Percentiles rank a stretch among this genome's conserved stretches.
Conservation (phyloP, 2,113 vertebrate species). For the Opisthocomus hoazin region DNA sequence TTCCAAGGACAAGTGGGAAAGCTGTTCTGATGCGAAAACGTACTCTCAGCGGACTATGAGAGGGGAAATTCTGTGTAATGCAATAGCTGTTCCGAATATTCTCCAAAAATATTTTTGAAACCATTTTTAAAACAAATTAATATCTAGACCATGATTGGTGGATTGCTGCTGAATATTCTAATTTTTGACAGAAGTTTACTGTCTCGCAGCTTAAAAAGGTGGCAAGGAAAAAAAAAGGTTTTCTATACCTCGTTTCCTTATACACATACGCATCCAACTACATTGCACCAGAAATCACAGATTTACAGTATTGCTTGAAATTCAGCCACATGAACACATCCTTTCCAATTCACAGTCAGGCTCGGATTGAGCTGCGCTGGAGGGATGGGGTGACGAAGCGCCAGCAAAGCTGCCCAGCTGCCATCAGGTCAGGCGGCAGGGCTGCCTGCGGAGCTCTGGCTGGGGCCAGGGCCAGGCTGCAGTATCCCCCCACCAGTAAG, state of each 20-base stretch:
- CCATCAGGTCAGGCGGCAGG: not conserved
- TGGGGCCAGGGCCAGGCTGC: not conserved
- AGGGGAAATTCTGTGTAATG: not conserved
- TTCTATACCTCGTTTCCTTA: not conserved
- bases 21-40: not conserved
- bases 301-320: not conserved
- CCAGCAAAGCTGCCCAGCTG: not conserved
- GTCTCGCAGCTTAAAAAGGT: not conserved
- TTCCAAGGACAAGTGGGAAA: conserved; percentile 32
- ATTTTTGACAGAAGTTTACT: not conserved
- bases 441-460: not conserved
- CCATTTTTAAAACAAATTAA: conserved; percentile 13
- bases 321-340: not conserved
- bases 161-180: not conserved
- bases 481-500: not conserved
- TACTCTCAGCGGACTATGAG: not conserved
- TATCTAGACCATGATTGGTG: not conserved
- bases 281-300: not conserved
- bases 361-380: not conserved
- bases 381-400: not conserved
- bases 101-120: conserved; percentile 1
- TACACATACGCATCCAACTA: rapidly evolving
- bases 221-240: not conserved
- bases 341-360: not conserved
- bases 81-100: not conserved